Evolutionary conservation across 2,113 vertebrate genomes (phyloP).

Genomic region (Setophaga coronata): DNA sequence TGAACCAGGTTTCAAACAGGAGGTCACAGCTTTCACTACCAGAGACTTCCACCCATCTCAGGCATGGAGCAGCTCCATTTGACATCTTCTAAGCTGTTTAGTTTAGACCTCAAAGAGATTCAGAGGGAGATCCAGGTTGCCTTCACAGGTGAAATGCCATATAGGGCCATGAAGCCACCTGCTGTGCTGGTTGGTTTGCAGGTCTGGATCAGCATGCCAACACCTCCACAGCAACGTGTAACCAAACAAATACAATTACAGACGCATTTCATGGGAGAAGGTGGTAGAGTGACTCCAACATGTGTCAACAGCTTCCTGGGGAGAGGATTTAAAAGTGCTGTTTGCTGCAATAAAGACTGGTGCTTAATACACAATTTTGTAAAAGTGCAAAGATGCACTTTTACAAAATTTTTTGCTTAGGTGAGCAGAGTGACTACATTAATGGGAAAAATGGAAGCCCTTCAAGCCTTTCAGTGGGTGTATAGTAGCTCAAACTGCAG

Average conservation of each 20-base stretch:
- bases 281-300: neutral
- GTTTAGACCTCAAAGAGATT: neutral
- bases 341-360: neutral
- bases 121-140: neutral
- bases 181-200: neutral
- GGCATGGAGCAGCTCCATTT: neutral
- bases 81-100: neutral
- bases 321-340: conserved; percentile 11
- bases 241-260: conserved; percentile 42
- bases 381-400: neutral
- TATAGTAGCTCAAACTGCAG: neutral
- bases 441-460: neutral
- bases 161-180: neutral
- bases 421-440: neutral
- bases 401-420: neutral
- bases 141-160: conserved; percentile 23
- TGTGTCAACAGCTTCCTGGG: conserved; percentile 8
- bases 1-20: neutral
- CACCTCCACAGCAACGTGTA: conserved; percentile 35
- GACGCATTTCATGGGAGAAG: neutral
- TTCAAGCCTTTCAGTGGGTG: neutral
- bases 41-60: neutral
- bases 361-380: neutral
- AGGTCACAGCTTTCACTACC: neutral
- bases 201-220: neutral